A percentile compares a stretch with the other conserved stretches of the same genome.
Evolutionary conservation across 2,797 vertebrate genomes (phyloP).

Genomic region (Taenioides sp.): DNA sequence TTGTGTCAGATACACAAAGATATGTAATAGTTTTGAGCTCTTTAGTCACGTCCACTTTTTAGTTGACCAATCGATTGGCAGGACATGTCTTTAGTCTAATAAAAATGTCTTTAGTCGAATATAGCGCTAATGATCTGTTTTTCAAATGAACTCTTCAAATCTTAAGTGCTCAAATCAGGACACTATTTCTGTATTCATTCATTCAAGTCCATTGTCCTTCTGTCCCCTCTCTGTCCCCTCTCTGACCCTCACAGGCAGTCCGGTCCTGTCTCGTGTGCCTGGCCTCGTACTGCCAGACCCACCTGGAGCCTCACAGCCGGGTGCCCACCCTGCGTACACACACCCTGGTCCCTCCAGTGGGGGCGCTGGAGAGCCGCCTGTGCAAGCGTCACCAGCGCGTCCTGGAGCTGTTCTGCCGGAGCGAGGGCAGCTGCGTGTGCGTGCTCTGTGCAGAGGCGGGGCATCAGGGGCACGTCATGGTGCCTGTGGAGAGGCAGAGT

Average conservation of each 20-base stretch:
- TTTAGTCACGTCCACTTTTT: too few species aligned
- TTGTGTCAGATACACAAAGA: too few species aligned
- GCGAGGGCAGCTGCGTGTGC: slow-evolving; percentile 75
- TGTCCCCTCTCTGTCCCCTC: neutral
- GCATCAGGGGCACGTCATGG: slow-evolving; percentile 67
- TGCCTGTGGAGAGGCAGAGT: slow-evolving; percentile 75
- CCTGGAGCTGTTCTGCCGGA: slow-evolving; percentile 79
- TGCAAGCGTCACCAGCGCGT: slow-evolving; percentile 72
- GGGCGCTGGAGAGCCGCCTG: slow-evolving; percentile 69
- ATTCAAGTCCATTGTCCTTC: neutral
- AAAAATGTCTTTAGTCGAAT: too few species aligned
- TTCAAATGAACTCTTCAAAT: too few species aligned
- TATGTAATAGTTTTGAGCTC: too few species aligned
- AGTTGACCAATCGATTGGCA: too few species aligned
- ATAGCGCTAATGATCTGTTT: too few species aligned
- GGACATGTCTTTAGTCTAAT: too few species aligned
- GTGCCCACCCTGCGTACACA: slow-evolving; percentile 61
- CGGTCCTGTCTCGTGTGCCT: slow-evolving; percentile 73
- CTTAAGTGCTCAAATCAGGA: too few species aligned
- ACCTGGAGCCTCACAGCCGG: slow-evolving; percentile 69
- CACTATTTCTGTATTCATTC: neutral
- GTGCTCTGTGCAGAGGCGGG: slow-evolving; percentile 74
- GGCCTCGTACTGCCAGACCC: slow-evolving; percentile 68
- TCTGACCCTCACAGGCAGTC: slow-evolving; percentile 32
- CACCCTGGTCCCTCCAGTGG: slow-evolving; percentile 61